Evolutionary conservation across 64 coral and sea anemone species (phyloP), one percentile per base, ranked within the genome.

Genomic region (Stichodactyla helianthus): DNA sequence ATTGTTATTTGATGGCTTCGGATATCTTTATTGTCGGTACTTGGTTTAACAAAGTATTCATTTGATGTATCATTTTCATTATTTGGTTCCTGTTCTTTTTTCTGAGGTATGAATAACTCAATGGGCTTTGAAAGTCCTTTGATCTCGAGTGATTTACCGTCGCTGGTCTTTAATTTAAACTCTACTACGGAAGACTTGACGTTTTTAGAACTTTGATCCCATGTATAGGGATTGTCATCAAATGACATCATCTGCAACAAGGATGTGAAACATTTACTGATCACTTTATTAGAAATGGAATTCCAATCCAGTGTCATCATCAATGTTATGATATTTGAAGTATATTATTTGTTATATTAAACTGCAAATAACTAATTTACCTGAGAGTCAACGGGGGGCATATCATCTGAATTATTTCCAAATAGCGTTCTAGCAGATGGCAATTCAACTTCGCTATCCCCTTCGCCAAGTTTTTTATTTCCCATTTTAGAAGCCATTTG

Each of bases 401-500:
- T 61, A 84, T 65, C 55, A 51, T 70, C 63, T 11, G 91, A 67
- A 3, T 27, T 54, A 19, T 83, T 89, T 52, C 80, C 59, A 86
- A 96, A 96, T 16, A 96, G 70, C 12, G 88, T 79, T 7, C 51
- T 80, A 51, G 94, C 94, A 15, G 94, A 96, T 26, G 94, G 94
- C 10, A 96, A 55, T 59, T 85, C 82, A 27, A 96, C 94, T 7
- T 80, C 85, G 23, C 80, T 83, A 12, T 84, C 61, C 17, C 91
- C 80, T 58, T 90, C 88, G 23, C 79, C 20, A 7, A 96, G 54
- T 44, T 87, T 96, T 59, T 96, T 96, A 44, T 84, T 81, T 18
- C 94, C 94, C 82, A 96, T 96, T 55, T 96, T 96, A 26, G 71
- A 92, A 14, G 94, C 91, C 26, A 93, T 17, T 58, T 96, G 94